A percentile compares a stretch with the other conserved stretches of the same genome.
Evolutionary conservation across 2,797 vertebrate genomes (phyloP).

Genomic region (Podarcis lilfordi): DNA sequence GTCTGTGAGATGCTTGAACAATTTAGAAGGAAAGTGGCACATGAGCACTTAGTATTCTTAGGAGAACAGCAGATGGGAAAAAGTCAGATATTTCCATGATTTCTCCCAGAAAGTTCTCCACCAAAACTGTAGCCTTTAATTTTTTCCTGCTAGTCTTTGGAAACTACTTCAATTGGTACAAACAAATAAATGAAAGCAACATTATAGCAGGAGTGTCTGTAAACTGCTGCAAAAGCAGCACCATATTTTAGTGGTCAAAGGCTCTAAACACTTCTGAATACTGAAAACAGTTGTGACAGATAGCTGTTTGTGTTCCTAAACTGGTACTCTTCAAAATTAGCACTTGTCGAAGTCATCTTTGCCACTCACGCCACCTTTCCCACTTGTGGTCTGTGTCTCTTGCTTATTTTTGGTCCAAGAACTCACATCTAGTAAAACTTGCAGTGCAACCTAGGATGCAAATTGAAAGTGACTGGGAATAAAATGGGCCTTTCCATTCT

Average conservation of each 20-base stretch:
- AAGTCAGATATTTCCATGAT: background rate
- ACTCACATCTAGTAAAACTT: slow-evolving; percentile 60
- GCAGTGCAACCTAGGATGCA: slow-evolving; percentile 41
- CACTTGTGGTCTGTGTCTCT: slow-evolving; percentile 14
- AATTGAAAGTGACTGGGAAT: slow-evolving; percentile 68
- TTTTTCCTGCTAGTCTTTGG: background rate
- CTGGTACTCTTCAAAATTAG: slow-evolving; percentile 37
- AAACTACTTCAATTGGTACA: background rate
- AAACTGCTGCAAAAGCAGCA: too few relatives aligned
- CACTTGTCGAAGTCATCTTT: background rate
- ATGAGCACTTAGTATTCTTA: background rate
- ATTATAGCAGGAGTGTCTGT: too few relatives aligned
- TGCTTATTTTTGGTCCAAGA: slow-evolving; percentile 48
- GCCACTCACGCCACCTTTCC: slow-evolving; percentile 27
- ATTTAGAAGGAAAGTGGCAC: background rate
- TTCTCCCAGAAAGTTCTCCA: background rate
- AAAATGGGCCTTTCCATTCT: slow-evolving; percentile 36
- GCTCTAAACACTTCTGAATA: slow-evolving; percentile 15
- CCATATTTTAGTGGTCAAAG: too few relatives aligned
- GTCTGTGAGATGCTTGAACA: background rate
- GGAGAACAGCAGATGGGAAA: too few relatives aligned
- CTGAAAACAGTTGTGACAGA: slow-evolving; percentile 30
- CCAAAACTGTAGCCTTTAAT: background rate
- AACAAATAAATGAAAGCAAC: too few relatives aligned
- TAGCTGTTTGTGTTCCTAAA: slow-evolving; percentile 23